These are phyloP conservation scores for Nerophis ophidion DNA, from an alignment of 2,113 vertebrate genomes.

Conservation along the genomic window DNA sequence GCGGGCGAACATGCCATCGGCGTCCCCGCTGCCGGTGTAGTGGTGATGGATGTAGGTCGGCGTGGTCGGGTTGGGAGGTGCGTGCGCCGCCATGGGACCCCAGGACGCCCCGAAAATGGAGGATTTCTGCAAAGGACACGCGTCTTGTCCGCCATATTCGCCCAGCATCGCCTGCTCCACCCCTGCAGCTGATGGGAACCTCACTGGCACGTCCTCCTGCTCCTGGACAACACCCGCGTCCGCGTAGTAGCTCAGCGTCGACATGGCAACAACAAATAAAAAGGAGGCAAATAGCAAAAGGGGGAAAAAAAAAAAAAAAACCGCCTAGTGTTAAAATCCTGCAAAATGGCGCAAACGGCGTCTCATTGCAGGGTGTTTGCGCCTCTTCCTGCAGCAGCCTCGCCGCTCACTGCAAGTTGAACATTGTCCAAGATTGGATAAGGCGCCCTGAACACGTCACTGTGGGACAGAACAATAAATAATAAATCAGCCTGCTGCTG, in stretches of 20 bases:
- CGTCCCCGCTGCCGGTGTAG: conserved; percentile 78
- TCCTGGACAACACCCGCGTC: conserved; percentile 87
- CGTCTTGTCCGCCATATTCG: conserved; percentile 89
- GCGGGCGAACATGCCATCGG: conserved; percentile 92
- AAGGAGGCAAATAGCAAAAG: neutral
- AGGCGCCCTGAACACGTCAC: conserved; percentile 86
- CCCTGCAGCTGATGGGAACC: conserved; percentile 79
- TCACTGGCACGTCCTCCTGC: conserved; percentile 82
- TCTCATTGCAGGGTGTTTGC: conserved; percentile 79
- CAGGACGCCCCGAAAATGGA: conserved; percentile 89
- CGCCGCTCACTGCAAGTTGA: conserved; percentile 93
- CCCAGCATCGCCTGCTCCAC: conserved; percentile 75
- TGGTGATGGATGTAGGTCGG: conserved; percentile 88
- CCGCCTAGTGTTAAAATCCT: conserved; percentile 23
- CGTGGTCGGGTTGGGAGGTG: conserved; percentile 71
- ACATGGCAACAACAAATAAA: conserved; percentile 67
- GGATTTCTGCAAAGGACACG: conserved; percentile 91
- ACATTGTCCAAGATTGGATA: conserved; percentile 84
- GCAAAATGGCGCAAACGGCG: conserved; percentile 73
- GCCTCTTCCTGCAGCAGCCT: conserved; percentile 84
- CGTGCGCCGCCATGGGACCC: conserved; percentile 82
- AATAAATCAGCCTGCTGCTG: conserved; percentile 93
- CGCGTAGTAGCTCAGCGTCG: conserved; percentile 89
- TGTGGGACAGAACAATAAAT: conserved; percentile 95
- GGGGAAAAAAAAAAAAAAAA: conserved; percentile 3